Conservation (phyloP, 2,113 vertebrate genomes). For the Sardina pilchardus region DNA sequence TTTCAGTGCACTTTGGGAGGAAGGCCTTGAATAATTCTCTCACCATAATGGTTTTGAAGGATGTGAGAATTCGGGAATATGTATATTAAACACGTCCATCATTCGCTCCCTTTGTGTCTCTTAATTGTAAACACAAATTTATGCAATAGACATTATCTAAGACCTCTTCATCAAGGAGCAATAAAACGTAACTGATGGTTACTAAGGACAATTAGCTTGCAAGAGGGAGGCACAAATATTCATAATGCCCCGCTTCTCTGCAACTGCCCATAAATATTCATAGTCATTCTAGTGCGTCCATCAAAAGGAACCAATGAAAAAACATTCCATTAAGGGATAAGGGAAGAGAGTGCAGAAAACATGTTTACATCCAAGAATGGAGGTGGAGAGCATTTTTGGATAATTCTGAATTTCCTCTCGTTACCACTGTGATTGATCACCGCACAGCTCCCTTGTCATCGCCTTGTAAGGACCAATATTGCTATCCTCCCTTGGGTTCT, state of each 20-base stretch:
- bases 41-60: neutral
- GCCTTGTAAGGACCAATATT: constrained; percentile 60
- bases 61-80: neutral
- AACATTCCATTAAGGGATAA: constrained; percentile 27
- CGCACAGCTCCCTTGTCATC: constrained; percentile 44
- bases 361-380: neutral
- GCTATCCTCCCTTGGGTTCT: constrained; percentile 60
- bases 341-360: neutral
- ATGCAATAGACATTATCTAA: constrained; percentile 53
- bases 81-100: constrained; percentile 21
- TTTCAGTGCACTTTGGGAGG: constrained; percentile 15
- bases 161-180: constrained; percentile 31
- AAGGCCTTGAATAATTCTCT: neutral
- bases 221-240: constrained; percentile 39
- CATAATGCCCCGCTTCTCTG: constrained; percentile 38
- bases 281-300: constrained; percentile 38
- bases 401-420: neutral
- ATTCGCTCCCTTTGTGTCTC: constrained; percentile 60
- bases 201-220: constrained; percentile 41
- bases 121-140: constrained; percentile 58
- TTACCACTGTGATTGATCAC: constrained; percentile 54
- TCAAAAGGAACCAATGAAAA: constrained; percentile 31
- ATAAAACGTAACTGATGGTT: constrained; percentile 39
- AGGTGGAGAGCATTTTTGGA: constrained; percentile 11
- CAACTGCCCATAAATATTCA: constrained; percentile 49